phyloP scores from a whole-genome alignment of 2,888 invertebrate species.

The Iselma pallidipennis region DNA sequence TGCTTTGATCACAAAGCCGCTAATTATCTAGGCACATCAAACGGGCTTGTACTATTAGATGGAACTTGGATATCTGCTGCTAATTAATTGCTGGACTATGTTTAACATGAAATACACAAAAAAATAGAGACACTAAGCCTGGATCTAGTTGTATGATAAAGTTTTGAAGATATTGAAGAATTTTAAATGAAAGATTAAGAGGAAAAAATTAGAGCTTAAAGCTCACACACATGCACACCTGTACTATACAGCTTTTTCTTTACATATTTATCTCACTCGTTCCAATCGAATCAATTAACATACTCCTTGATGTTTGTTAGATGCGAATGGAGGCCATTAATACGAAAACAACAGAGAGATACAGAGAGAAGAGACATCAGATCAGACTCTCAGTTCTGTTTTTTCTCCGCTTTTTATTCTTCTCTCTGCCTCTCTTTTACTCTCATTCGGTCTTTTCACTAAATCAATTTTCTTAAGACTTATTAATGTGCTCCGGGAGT shows the following conservation, averaged over 20 bases:
- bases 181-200: neutral
- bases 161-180: neutral
- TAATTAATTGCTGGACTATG: constrained; percentile 20
- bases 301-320: neutral
- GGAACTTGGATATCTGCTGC: constrained; percentile 18
- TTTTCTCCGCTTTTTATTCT: neutral
- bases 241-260: neutral
- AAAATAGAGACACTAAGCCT: neutral
- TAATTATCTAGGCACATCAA: constrained; percentile 25
- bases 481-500: constrained; percentile 22
- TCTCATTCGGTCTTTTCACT: constrained; percentile 14
- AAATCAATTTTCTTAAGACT: constrained; percentile 28
- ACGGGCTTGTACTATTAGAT: constrained; percentile 23
- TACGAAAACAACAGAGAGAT: constrained; percentile 13
- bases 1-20: constrained; percentile 24
- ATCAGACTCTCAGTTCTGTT: neutral
- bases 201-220: neutral
- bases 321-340: constrained; percentile 10
- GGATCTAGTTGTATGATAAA: neutral
- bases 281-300: neutral
- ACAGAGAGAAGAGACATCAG: constrained; percentile 2
- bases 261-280: neutral
- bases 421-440: neutral
- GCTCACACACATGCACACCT: neutral
- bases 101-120: neutral